Conservation (phyloP, 2,113 vertebrate species). For the Sarotherodon lohbergeri region DNA sequence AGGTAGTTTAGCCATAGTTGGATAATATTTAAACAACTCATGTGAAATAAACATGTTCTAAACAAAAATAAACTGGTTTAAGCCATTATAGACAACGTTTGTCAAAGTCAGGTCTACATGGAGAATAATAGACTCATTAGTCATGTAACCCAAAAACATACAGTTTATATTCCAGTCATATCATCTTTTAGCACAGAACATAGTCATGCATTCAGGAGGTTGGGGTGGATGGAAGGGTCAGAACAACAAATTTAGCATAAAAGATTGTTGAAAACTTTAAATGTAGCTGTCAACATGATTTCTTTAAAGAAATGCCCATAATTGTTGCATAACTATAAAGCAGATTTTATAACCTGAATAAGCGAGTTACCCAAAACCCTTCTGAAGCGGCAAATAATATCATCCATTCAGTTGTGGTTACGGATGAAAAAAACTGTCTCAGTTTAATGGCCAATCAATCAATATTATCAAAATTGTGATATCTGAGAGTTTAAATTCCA, state of each 20-base stretch:
- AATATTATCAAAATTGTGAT: not conserved
- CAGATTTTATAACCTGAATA: not conserved
- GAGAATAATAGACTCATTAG: not conserved
- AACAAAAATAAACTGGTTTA: not conserved
- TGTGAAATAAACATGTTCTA: not conserved
- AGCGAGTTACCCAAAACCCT: not conserved
- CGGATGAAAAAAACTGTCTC: not conserved
- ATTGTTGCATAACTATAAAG: not conserved
- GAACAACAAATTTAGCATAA: not conserved
- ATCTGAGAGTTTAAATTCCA: not conserved
- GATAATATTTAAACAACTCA: not conserved
- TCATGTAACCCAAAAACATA: not conserved
- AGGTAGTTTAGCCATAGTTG: fast-evolving
- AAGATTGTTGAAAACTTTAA: not conserved
- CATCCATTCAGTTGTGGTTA: not conserved
- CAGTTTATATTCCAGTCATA: not conserved
- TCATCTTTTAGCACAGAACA: not conserved
- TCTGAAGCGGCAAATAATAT: not conserved
- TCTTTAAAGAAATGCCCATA: not conserved
- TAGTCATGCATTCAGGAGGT: not conserved
- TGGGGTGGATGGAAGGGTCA: not conserved
- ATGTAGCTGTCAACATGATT: not conserved
- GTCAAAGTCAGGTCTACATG: not conserved
- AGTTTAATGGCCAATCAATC: not conserved
- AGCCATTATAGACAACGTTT: not conserved